Evolutionary conservation across 92 coral and sea anemone species (phyloP), one percentile per base, ranked within the genome.

Genomic region (Scolanthus callimorphus): DNA sequence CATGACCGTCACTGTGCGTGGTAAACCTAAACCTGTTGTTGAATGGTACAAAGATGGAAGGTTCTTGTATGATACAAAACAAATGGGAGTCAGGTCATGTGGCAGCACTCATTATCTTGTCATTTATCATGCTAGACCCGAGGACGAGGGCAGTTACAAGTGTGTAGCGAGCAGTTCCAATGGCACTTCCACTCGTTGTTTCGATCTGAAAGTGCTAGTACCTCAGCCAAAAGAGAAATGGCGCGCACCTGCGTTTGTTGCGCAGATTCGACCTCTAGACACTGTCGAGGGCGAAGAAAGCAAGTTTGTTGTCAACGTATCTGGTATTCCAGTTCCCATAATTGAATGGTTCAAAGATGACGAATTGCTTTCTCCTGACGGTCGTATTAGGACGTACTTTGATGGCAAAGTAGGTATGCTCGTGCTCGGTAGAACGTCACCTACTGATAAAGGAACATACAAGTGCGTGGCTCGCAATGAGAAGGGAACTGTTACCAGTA

Each of bases 381-480:
- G 46, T 9, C 75, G 75, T 2, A 30, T 68, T 1, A 68, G 55
- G n/a, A 17, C 51, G 12, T 68, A 68, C 48, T 68, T 68, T 44
- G 75, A 68, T 17, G 75, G 75, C 27, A 41, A 81, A 52, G 77
- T 81, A 53, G 76, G 83, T 19, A 82, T 81, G 49, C 48, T 94
- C 65, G 73, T 82, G 1, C 27, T 94, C 9, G 73, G 84, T 17
- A 80, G 71, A 31, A 75, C 91, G 0, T 46, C 46, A 19, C 62
- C 61, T 26, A 91, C 76, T 24, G 99, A 94, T 59, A 65, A 90
- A 48, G 99, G 99, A 20, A 79, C 78, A 39, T 94, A 88, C 79
- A 94, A 88, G 66, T 94, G 99, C 41, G 84, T 85, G 22, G 85
- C 90, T 19, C 79, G 86, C 11, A 94, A 78, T 57, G 87, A 70